Base-by-base conservation (phyloP, 2,113 vertebrate genomes). In the Prunella fulvescens region DNA sequence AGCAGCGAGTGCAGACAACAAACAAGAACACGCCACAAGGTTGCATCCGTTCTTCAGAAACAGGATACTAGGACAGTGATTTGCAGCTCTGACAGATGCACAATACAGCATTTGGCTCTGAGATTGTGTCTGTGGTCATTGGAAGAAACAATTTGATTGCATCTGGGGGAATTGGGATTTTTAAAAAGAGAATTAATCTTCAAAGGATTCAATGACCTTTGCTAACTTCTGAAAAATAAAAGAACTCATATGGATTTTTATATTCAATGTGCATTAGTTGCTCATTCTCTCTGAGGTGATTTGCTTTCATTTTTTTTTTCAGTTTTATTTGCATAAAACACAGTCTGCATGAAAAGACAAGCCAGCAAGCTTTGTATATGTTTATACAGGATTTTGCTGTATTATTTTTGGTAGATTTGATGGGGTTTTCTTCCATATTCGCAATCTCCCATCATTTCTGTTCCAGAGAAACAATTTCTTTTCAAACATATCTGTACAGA, bases 41-140 rank as follows among this genome's bases (percentile, higher is more conserved):
- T 47, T 92, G 83, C 51, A 84, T 37, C 56, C 14, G 5, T 45
- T 39, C 77, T 93, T 90, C 2, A 1, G 72, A 95, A 97, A 90
- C 37, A 77, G 3, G 1, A 56, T 56, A 79, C 50, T 45, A 73
- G 64, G 62, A n/a, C 51, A 66, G 79, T 50, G 79, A 91, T 94
- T 72, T 94, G 72, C 88, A 76, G 70, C 81, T 95, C 89, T 93
- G 91, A 95, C 90, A 97, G 95, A 95, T 96, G 96, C 91, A 37
- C 89, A 94, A 81, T 79, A 91, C 51, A 16, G 74, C 91, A 91
- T 93, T 95, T 97, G 95, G 95, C 91, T 81, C 92, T 53, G 51
- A 86, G 72, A 97, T 86, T 47, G 7, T 84, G 96, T 92, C 65
- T 88, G 44, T 83, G 88, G 51, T 94, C 94, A 95, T 71, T 95